Conservation (phyloP, 2,113 vertebrate genomes). For the Catharus fuscescens region DNA sequence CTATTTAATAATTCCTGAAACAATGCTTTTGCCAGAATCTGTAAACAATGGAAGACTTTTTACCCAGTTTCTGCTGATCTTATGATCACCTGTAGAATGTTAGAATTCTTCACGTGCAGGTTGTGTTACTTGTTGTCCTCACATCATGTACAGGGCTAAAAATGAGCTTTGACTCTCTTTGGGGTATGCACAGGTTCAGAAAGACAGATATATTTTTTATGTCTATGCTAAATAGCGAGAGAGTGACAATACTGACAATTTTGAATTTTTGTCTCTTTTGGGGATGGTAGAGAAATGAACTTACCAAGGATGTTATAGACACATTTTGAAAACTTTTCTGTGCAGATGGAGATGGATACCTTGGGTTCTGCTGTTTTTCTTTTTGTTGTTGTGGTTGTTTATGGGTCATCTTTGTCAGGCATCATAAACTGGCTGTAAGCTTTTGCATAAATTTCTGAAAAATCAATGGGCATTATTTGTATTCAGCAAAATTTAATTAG, state of each 20-base stretch:
- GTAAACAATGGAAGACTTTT: neutral
- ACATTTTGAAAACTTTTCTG: neutral
- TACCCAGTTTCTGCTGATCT: neutral
- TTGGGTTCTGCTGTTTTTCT: neutral
- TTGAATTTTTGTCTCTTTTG: neutral
- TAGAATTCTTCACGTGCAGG: neutral
- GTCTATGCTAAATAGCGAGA: neutral
- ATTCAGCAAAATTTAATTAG: neutral
- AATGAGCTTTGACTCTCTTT: neutral
- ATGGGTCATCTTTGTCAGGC: neutral
- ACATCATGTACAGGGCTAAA: neutral
- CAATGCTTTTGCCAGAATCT: neutral
- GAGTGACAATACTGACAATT: neutral
- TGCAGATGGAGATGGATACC: neutral
- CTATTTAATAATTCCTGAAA: neutral
- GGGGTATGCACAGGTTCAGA: neutral
- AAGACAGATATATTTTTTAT: neutral
- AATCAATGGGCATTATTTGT: neutral
- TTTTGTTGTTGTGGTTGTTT: neutral
- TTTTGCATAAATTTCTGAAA: neutral
- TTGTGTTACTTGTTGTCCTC: neutral
- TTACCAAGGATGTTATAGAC: neutral
- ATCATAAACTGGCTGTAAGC: neutral
- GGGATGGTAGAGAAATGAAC: neutral
- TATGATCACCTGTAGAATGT: neutral